Base-by-base conservation (phyloP, 92 coral and sea anemone genomes). In the Siderastrea siderea region DNA sequence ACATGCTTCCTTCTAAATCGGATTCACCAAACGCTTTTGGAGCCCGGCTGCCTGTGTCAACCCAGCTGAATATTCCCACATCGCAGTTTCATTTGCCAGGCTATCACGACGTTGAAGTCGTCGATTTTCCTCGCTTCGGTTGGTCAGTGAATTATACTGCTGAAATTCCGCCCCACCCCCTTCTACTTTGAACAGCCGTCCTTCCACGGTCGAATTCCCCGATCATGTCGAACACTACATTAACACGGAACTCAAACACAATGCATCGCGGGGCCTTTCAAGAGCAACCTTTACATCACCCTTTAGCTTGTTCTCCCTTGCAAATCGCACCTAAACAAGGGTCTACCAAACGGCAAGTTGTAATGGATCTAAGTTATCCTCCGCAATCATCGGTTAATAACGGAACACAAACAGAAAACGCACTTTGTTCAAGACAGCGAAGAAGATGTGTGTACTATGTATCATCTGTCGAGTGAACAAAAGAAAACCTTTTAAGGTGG, bases 371-470 rank as follows among this genome's bases (percentile, higher is more conserved):
- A 13, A 55, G 61, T 55, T 55, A 55, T 55, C 61, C 61, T 12
- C 12, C 60, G 38, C 38, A 26, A 26, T 26, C 38, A 26, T 26
- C 38, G 38, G 38, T 26, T 26, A 26, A 26, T 26, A 26, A 1
- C 72, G 45, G 75, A 83, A 53, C 26, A 72, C 46, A 83, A 74
- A 62, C 69, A 47, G 58, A 50, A 83, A 71, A 26, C n/a, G 44
- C 44, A 83, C 55, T 54, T 51, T 13, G 68, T 58, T 7, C 60
- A 61, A 44, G 78, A 83, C 11, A 62, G 59, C 38, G 87, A 47
- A 47, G 74, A 80, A 7, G 87, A 70, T 60, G 87, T 70, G 51
- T 83, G 69, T 45, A 54, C 87, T 13, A 71, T 83, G 87, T 85
- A 46, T 46, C 83, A 55, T 61, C 44, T 85, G 62, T 52, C 66